Base-by-base conservation (phyloP, 2,888 invertebrate genomes). In the Keiferia lycopersicella region DNA sequence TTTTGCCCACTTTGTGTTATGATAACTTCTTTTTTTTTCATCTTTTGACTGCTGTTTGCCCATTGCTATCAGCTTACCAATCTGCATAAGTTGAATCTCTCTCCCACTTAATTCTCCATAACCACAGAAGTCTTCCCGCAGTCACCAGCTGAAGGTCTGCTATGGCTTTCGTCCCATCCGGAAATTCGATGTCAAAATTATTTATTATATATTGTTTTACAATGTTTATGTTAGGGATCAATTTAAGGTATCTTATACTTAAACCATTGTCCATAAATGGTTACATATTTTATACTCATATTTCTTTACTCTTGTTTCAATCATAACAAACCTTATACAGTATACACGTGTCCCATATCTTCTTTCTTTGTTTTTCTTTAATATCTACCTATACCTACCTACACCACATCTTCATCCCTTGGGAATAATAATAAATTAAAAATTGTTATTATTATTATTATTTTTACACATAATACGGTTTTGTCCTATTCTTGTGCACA, bases 401-500 rank as follows among this genome's bases (percentile, higher is more conserved):
- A 30, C 6, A 30, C 30, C 30, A 30, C 30, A 30, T 30, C 30
- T 30, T 30, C 30, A 30, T 30, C 30, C 30, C 30, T 30, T 30
- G 30, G 30, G 30, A 30, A 30, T 30, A 30, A 30, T 30, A 30
- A 30, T 30, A n/a, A 30, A 30, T 30, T 30, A 30, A 30, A 6
- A 6, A 4, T 4, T 30, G 6, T 30, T 30, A 30, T 30, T 30
- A 30, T 30, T 30, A 30, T 30, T 30, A 30, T 30, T 30, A 4
- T 30, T 30, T 30, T 30, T 30, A 30, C 30, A 30, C 6, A 30
- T 30, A 30, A 30, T 30, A 30, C 30, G 16, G 48, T 48, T 12
- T 60, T 14, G 60, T 60, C 3, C 60, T 22, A 48, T 60, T 48
- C 22, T 60, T 60, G 45, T 60, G 60, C 8, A 60, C 30, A 12